Percentiles rank a stretch among this genome's conserved stretches.
phyloP scores from a whole-genome alignment of 2,797 vertebrate genomes.

The Streptopelia turtur region DNA sequence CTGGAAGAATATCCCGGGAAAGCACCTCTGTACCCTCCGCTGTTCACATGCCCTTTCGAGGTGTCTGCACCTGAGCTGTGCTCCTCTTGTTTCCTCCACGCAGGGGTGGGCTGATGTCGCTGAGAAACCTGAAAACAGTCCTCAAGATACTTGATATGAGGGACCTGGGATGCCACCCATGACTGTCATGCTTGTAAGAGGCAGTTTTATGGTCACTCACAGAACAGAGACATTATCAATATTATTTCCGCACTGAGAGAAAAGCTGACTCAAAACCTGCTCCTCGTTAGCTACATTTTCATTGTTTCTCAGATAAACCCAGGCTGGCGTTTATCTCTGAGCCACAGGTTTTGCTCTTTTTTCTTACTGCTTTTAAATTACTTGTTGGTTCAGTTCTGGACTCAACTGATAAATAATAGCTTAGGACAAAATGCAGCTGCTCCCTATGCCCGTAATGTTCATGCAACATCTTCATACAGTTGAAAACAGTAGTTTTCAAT shows the following conservation, averaged over 20 bases:
- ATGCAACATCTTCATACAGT: not conserved
- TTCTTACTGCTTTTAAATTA: not conserved
- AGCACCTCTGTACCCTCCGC: not conserved
- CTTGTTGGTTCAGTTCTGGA: constrained; percentile 37
- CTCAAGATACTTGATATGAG: not conserved
- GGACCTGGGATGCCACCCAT: not conserved
- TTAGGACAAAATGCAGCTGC: not conserved
- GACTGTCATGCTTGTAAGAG: not conserved
- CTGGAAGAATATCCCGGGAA: not conserved
- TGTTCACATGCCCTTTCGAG: fast-evolving
- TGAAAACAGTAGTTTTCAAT: not conserved
- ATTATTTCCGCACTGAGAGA: fast-evolving
- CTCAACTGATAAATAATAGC: constrained; percentile 28
- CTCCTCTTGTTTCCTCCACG: not conserved
- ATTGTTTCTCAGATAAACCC: constrained; percentile 52
- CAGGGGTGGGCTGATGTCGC: not conserved
- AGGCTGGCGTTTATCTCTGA: constrained; percentile 43
- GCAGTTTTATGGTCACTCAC: not conserved
- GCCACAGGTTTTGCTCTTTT: constrained; percentile 3
- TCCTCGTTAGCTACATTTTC: not conserved
- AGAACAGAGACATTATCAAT: not conserved
- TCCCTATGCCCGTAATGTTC: not conserved
- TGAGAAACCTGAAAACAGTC: not conserved
- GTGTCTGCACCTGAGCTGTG: not conserved
- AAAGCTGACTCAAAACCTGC: constrained; percentile 14